Evolutionary conservation across 2,797 vertebrate species (phyloP), one percentile per base, ranked within the genome.

Genomic region (Spheniscus humboldti): DNA sequence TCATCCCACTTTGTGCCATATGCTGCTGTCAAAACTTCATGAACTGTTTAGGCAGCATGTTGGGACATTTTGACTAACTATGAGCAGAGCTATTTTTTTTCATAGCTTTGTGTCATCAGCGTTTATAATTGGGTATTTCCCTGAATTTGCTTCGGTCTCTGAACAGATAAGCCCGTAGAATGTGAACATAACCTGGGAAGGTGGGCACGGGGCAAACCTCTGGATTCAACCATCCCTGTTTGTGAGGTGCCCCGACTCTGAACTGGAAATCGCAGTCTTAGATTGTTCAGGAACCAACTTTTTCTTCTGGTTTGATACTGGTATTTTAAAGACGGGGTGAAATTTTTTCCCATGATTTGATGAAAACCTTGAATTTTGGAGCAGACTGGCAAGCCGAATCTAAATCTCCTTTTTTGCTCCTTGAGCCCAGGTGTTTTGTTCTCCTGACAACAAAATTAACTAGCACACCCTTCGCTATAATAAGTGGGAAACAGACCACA

Each of bases 401-500:
- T 43, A 13, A 63, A 56, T 30, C 27, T 62, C 4, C 0, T 35
- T 68, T 90, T 62, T 75, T 75, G 23, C 41, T 37, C 30, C 60
- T 78, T 11, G 8, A 91, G 48, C 45, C 37, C 53, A 85, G 71
- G 18, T 10, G 30, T 71, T 96, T 76, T 48, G 24, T 52, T 95
- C 33, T 79, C 55, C 35, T 74, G 72, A 81, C 50, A 79, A 86
- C 39, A 68, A 93, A 67, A 86, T 17, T 75, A 89, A 74, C 59
- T 50, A 88, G 62, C 52, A 47, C 9, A 30, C 22, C 43, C 67
- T 89, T 74, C 1, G 4, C 85, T 91, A 8, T 13, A 97, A 96
- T 83, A 97, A 97, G 79, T 33, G 84, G 93, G 94, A 96, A 97
- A 97, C 97, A 97, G 95, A 98, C 97, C 97, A 98, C 98, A 97